A percentile compares a stretch with the other conserved stretches of the same genome.
phyloP scores from a whole-genome alignment of 2,888 invertebrate genomes.

The Sinohyriopsis cumingii region DNA sequence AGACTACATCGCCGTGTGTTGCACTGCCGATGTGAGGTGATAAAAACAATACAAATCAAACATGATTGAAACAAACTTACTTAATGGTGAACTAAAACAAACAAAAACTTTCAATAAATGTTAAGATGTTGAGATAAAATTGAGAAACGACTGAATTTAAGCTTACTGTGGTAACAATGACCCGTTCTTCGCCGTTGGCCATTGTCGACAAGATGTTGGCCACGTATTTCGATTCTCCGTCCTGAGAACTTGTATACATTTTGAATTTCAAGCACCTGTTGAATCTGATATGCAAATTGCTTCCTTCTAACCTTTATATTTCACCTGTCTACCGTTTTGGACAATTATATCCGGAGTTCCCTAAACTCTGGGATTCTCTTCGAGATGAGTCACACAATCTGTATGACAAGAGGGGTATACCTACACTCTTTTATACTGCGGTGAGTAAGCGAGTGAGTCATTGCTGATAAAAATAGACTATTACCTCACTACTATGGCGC shows the following conservation, averaged over 20 bases:
- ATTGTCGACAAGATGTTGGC: conserved; percentile 70
- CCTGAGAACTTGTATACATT: conserved; percentile 34
- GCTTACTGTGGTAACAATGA: conserved; percentile 43
- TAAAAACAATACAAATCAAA: too few relatives aligned
- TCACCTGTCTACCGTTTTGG: conserved; percentile 1
- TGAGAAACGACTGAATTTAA: conserved; percentile 13
- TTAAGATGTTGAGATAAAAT: conserved; percentile 1
- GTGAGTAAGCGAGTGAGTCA: conserved; percentile 30
- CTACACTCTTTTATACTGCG: conserved; percentile 35
- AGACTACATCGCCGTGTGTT: too few relatives aligned
- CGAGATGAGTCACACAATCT: conserved; percentile 31
- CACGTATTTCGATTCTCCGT: conserved; percentile 66
- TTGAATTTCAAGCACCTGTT: conserved; percentile 3
- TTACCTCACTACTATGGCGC: conserved; percentile 19
- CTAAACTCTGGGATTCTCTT: conserved; percentile 19
- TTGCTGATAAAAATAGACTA: conserved; percentile 30
- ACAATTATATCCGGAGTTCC: conserved; percentile 13
- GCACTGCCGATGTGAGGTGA: too few relatives aligned
- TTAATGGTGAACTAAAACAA: too few relatives aligned
- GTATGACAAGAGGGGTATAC: conserved; percentile 32
- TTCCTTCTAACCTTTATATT: neutral
- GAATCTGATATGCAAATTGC: neutral
- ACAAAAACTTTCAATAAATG: too few relatives aligned
- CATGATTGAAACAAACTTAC: too few relatives aligned
- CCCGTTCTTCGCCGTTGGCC: conserved; percentile 63